Evolutionary conservation across 2,797 vertebrate species (phyloP), one percentile per base, ranked within the genome.

Genomic region (Tympanoctomys barrerae): DNA sequence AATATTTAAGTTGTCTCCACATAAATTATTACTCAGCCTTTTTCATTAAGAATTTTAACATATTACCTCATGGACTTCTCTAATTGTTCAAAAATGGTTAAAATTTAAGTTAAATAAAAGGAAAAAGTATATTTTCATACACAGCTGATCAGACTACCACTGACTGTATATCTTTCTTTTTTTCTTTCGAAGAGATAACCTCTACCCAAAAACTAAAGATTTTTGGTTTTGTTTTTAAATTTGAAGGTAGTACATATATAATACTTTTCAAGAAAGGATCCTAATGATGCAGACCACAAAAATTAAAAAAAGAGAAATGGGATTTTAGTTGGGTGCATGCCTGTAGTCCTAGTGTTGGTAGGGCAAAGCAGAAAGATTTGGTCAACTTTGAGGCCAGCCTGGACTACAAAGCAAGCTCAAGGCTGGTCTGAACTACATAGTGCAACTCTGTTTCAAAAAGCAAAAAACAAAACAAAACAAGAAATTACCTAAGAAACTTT

Each of bases 41-140:
- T 94, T 89, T 64, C n/a, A 46, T 80, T 66, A 73, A 2, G 5
- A 52, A 80, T 75, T 88, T 82, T 89, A 66, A 13, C 0, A 70
- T 79, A 46, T 46, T 42, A 71, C 6, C 57, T 13, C 26, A 77
- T 68, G 26, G 39, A 42, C 14, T 70, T 49, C 4, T 86, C 66
- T 64, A 59, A 70, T 90, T 75, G 57, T 75, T 79, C 89, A 52
- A 57, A 87, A 62, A 62, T 91, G 68, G 46, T 89, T 82, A 73
- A 61, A 82, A 89, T 73, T 78, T 62, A 92, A 80, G 3, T 64
- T 61, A 73, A 89, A 59, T 36, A 36, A 85, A 87, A 54, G 31
- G 42, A 52, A 49, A 64, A 57, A 49, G 42, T 21, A 39, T 52
- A 36, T 57, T 9, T 2, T 33, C 3, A 49, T 19, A n/a, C 6